Conservation (phyloP, 2,888 invertebrate species). For the Acrobasis repandana region DNA sequence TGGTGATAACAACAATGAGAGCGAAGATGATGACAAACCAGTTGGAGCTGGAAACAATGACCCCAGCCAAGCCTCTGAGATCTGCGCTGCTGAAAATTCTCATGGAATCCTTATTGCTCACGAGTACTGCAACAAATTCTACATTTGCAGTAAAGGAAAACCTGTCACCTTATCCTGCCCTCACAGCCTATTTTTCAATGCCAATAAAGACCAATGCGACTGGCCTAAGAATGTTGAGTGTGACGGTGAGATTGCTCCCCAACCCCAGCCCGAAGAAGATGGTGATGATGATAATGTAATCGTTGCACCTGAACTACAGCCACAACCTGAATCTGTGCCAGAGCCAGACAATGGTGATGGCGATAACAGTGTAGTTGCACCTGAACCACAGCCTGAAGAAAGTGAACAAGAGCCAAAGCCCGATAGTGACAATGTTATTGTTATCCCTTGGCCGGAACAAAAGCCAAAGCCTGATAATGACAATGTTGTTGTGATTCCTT, state of each 20-base stretch:
- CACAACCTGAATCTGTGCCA: constrained; percentile 18
- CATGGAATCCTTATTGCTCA: constrained; percentile 33
- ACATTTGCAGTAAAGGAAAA: constrained; percentile 40
- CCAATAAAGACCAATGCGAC: constrained; percentile 39
- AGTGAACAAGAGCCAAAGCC: no score
- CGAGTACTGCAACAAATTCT: constrained; percentile 46
- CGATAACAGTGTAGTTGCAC: no score
- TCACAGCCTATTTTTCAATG: constrained; percentile 38
- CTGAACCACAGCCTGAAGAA: no score
- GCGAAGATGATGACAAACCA: no score
- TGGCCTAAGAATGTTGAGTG: constrained; percentile 47
- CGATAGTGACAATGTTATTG: no score
- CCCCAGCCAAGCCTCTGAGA: constrained; percentile 34
- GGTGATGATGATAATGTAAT: constrained; percentile 35
- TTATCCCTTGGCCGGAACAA: no score
- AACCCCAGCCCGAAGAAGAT: constrained; percentile 12
- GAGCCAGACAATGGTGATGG: no score
- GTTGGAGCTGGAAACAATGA: constrained; percentile 27
- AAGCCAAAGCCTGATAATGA: no score
- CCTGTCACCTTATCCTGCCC: constrained; percentile 39
- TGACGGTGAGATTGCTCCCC: constrained; percentile 37
- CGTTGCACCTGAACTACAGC: constrained; percentile 37
- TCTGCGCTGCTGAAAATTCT: constrained; percentile 28
- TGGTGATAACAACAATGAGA: no score
- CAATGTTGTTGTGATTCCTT: no score